A percentile compares a stretch with the other conserved stretches of the same genome.
These are phyloP conservation scores for Xanthorhoe designata DNA, from an alignment of 2,888 invertebrate species.

Conservation along the genomic window DNA sequence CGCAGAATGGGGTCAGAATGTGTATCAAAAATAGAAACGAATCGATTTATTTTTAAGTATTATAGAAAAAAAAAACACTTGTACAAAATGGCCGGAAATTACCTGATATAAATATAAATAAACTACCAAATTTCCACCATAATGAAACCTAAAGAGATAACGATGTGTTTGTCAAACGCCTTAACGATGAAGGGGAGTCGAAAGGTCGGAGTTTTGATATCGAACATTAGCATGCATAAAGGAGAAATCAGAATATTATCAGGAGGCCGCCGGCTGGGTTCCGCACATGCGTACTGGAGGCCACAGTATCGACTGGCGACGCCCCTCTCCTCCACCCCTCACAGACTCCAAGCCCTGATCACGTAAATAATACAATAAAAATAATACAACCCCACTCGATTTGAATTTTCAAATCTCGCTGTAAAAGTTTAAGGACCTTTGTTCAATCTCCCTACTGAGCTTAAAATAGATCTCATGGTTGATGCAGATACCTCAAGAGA, in stretches of 20 bases:
- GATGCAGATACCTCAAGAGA: neutral
- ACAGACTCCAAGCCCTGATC: slow-evolving; percentile 67
- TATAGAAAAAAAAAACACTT: neutral
- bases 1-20: too few species aligned
- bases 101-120: slow-evolving; percentile 17
- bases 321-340: slow-evolving; percentile 50
- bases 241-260: slow-evolving; percentile 80
- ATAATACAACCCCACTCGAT: slow-evolving; percentile 74
- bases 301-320: slow-evolving; percentile 68
- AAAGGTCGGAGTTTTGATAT: slow-evolving; percentile 69
- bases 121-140: slow-evolving; percentile 25
- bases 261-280: slow-evolving; percentile 58
- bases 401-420: slow-evolving; percentile 55
- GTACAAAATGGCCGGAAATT: slow-evolving; percentile 11
- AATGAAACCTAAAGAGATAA: slow-evolving; percentile 42
- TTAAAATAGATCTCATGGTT: neutral
- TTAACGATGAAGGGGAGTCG: slow-evolving; percentile 53
- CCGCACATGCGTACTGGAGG: slow-evolving; percentile 77
- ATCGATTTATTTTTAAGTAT: too few species aligned
- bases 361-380: slow-evolving; percentile 81
- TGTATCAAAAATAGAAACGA: too few species aligned
- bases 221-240: slow-evolving; percentile 78
- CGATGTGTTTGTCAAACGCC: slow-evolving; percentile 54
- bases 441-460: neutral
- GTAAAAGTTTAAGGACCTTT: neutral